Evolutionary conservation across 2,797 vertebrate species (phyloP), one percentile per base, ranked within the genome.

Genomic region (Nannoperca obscura): DNA sequence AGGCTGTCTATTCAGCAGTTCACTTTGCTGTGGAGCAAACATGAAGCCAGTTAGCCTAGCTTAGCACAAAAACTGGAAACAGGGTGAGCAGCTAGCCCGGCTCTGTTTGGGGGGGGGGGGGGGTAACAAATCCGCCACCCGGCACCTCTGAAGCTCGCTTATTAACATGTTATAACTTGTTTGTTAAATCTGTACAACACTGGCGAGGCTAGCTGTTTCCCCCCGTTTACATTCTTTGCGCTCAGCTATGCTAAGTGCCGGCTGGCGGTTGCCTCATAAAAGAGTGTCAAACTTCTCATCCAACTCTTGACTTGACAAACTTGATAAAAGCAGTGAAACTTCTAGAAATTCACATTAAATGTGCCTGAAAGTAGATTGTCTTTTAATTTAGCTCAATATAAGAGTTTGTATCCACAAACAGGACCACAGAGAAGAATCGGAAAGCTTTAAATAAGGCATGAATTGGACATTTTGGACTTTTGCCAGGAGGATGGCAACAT

Each of bases 401-500:
- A 44, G 27, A 27, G 24, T 9, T 38, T 57, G 60, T 46, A 74
- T 32, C 19, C 47, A 4, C 46, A 66, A 76, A 30, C n/a, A 30
- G 20, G 8, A 62, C 20, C 0, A 46, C 19, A 52, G 54, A 53
- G 40, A 54, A 32, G 5, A 53, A 49, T 40, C n/a, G 6, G 5
- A 72, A 52, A 58, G 42, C 61, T 60, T 34, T 49, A 70, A 69
- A 36, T 52, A 24, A 49, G 27, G 20, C 30, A 27, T 22, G 4
- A 53, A 68, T 47, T 40, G 9, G 19, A 24, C 22, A 12, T 52
- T 46, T 65, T 11, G 5, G 11, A 44, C 5, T 2, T 36, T 58
- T 50, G 34, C 17, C 36, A 52, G 17, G 11, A 53, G 20, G n/a
- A 57, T 27, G 15, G 20, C 20, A 67, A 57, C 19, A 55, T 42